These are phyloP conservation scores for Eidolon helvum DNA, from an alignment of 2,113 vertebrate genomes.

Conservation along the genomic window DNA sequence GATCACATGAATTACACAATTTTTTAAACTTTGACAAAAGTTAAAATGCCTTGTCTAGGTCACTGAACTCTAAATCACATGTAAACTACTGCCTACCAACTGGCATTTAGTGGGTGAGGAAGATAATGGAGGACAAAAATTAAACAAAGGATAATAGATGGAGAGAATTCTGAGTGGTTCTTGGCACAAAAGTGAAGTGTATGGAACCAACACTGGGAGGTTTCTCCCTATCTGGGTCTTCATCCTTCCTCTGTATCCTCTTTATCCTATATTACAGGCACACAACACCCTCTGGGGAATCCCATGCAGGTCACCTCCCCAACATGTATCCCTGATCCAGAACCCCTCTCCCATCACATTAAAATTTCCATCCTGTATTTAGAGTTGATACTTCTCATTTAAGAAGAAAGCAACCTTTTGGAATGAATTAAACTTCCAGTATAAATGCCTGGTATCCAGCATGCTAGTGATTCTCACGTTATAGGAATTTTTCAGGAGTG, in stretches of 20 bases:
- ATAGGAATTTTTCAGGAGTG: background rate
- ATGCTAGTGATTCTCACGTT: background rate
- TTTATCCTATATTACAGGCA: background rate
- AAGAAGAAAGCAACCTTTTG: background rate
- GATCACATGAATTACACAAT: constrained; percentile 4
- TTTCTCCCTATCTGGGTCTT: background rate
- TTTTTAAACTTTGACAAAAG: constrained; percentile 46
- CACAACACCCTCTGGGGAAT: rapidly evolving
- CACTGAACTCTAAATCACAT: constrained; percentile 31
- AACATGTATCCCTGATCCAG: background rate
- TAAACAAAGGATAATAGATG: background rate
- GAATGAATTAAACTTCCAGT: background rate
- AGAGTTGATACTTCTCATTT: background rate
- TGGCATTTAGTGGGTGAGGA: background rate
- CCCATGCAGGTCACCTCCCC: background rate
- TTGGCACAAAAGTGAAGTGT: background rate
- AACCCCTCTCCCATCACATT: background rate
- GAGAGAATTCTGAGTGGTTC: background rate
- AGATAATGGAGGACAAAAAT: background rate
- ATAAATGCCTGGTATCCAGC: background rate
- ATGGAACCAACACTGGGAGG: background rate
- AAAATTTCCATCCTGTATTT: background rate
- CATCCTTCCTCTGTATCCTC: background rate
- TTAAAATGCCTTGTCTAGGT: constrained; percentile 29
- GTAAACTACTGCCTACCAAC: background rate